phyloP scores from a whole-genome alignment of 1,140 invertebrate species.

The Drosophila yakuba region DNA sequence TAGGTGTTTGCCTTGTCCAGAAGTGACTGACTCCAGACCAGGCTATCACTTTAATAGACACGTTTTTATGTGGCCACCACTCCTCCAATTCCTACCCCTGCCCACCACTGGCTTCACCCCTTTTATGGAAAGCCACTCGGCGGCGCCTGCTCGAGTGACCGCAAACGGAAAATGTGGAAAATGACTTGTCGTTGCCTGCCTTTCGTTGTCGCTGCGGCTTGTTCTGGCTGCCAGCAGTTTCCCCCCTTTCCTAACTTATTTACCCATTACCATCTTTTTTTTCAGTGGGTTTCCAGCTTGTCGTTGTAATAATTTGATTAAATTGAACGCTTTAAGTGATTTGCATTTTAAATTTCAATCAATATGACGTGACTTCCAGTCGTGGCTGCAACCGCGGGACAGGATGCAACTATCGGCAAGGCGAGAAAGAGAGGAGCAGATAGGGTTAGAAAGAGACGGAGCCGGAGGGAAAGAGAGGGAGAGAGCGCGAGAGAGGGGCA shows the following conservation, averaged over 20 bases:
- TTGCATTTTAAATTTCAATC: constrained; percentile 83
- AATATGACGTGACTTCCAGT: constrained; percentile 67
- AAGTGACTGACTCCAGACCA: constrained; percentile 42
- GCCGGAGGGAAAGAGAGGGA: not conserved
- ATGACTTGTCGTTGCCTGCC: constrained; percentile 62
- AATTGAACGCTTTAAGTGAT: constrained; percentile 82
- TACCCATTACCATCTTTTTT: constrained; percentile 5
- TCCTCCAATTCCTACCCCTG: constrained; percentile 34
- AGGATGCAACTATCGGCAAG: constrained; percentile 26
- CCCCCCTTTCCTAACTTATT: not conserved
- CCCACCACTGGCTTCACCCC: not conserved
- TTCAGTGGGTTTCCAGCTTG: constrained; percentile 32
- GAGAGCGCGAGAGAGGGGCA: not conserved
- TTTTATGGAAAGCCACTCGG: constrained; percentile 27
- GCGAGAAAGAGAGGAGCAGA: not conserved
- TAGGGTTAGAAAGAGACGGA: not conserved
- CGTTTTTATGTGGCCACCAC: constrained; percentile 38
- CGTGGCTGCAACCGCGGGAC: constrained; percentile 26
- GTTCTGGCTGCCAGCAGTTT: constrained; percentile 21
- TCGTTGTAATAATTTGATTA: constrained; percentile 81
- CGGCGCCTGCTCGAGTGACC: constrained; percentile 56
- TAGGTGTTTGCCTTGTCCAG: constrained; percentile 28
- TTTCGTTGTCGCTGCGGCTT: constrained; percentile 22
- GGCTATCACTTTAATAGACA: constrained; percentile 59
- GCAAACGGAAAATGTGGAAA: constrained; percentile 71